Base-by-base conservation (phyloP, 1,140 invertebrate genomes). In the Cataglyphis hispanica region DNA sequence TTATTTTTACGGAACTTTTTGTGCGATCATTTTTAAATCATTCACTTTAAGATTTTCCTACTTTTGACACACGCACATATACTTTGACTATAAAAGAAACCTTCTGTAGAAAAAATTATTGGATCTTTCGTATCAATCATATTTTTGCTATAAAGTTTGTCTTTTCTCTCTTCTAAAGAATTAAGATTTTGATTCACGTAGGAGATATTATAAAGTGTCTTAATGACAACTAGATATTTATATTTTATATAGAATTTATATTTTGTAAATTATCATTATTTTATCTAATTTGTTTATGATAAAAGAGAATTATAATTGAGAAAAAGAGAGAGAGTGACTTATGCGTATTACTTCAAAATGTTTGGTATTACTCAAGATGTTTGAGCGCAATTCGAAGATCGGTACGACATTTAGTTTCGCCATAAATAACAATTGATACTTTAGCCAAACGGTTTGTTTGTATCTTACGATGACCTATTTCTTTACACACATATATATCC, bases 391-490 rank as follows among this genome's bases (percentile, higher is more conserved):
- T 11, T 69, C 16, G 13, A 7, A 34, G 16, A 22, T 86, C 7
- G 13, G 43, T 56, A 86, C 53, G 40, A 37, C 53, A 86, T 88
- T 88, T 13, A 13, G 69, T 75, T 56, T 70, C 37, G 74, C 46
- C 58, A 63, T 76, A 67, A 88, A 86, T 81, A 83, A 53, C 37
- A 63, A 78, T 80, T 53, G 87, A 84, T 88, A 77, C 67, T 66
- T 63, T 72, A 85, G 86, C 85, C 80, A 85, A 85, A 70, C 74
- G 63, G 61, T 80, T 89, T 85, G 88, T 87, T 87, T 90, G 60
- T 84, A 31, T 22, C 58, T 89, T 80, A 61, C 60, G 25, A 83
- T 85, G 89, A 63, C 85, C 85, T n/a, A 25, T 75, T 90, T 89
- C 56, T 67, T 58, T 58, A 67, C 13, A 11, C 31, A 72, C 16